These are phyloP conservation scores for Eupithecia subfuscata DNA, from an alignment of 2,888 invertebrate species.

Conservation along the genomic window DNA sequence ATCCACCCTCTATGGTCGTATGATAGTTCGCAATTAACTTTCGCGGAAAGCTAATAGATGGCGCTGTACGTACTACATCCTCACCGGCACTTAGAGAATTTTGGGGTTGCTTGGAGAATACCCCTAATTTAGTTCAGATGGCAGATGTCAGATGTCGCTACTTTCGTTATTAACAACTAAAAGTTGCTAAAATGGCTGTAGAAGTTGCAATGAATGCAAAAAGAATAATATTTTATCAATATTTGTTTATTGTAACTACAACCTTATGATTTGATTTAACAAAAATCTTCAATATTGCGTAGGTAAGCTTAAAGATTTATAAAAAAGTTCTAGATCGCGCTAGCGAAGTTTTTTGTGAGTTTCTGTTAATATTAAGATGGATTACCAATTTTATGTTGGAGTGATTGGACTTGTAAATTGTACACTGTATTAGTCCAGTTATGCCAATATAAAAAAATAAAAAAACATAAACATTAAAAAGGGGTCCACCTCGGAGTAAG, in stretches of 20 bases:
- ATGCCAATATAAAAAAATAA: no score
- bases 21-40: not conserved
- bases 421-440: no score
- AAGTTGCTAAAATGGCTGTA: not conserved
- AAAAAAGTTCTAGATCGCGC: slow-evolving; percentile 40
- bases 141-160: not conserved
- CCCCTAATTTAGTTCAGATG: not conserved
- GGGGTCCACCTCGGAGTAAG: no score
- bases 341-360: slow-evolving; percentile 22
- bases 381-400: no score
- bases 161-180: not conserved
- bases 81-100: not conserved
- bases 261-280: no score
- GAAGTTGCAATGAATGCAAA: not conserved
- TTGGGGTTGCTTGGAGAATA: not conserved
- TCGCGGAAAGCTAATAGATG: not conserved
- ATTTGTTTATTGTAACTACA: not conserved
- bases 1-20: not conserved
- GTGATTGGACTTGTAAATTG: no score
- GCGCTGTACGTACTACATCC: not conserved
- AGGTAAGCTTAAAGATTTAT: not conserved
- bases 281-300: no score
- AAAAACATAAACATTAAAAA: no score
- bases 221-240: not conserved
- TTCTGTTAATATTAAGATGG: slow-evolving; percentile 14